phyloP scores from a whole-genome alignment of 2,888 invertebrate genomes.

The Melipona bicolor region DNA sequence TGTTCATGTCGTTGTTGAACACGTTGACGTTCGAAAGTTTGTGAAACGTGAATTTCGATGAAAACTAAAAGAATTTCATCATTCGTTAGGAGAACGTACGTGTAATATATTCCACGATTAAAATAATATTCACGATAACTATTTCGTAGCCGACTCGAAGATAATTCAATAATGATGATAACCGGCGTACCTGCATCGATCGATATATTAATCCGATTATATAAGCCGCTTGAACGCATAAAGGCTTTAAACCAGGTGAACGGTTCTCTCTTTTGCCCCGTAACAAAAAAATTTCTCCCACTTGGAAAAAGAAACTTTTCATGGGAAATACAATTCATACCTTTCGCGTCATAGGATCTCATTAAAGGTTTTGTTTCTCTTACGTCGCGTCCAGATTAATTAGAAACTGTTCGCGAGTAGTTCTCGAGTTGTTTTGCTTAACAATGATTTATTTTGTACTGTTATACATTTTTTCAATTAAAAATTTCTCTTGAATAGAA shows the following conservation, averaged over 20 bases:
- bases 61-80: neutral
- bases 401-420: neutral
- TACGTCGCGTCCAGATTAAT: neutral
- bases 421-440: neutral
- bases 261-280: slow-evolving; percentile 1
- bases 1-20: neutral
- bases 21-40: neutral
- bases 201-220: slow-evolving; percentile 66
- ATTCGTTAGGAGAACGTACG: neutral
- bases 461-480: neutral
- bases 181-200: slow-evolving; percentile 34
- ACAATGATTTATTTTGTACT: neutral
- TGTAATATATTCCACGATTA: neutral
- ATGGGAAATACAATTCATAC: neutral
- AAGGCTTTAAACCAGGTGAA: slow-evolving; percentile 36
- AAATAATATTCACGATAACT: neutral
- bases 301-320: neutral
- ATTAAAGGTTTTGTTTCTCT: neutral
- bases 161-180: slow-evolving; percentile 61
- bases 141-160: neutral
- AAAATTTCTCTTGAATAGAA: neutral
- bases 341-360: neutral
- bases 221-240: slow-evolving; percentile 57
- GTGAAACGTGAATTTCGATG: neutral
- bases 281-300: neutral